Percentiles rank a stretch among this genome's conserved stretches.
These are phyloP conservation scores for Larimichthys crocea DNA, from an alignment of 2,113 vertebrate species.

Conservation along the genomic window DNA sequence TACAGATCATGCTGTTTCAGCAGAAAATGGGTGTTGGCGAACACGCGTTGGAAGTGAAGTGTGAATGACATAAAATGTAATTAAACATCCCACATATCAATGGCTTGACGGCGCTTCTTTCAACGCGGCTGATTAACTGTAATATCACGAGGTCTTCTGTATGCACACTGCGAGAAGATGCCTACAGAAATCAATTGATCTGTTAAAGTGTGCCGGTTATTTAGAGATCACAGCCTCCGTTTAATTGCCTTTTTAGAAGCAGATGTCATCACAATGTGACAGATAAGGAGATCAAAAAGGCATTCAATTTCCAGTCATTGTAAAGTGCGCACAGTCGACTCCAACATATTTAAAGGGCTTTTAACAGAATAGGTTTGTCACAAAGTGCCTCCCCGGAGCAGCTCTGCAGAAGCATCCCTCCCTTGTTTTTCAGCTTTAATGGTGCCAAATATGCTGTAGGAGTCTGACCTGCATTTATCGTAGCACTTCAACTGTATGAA, in stretches of 20 bases:
- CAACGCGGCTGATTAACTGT: conserved; percentile 63
- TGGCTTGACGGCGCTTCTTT: conserved; percentile 53
- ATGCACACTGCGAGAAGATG: conserved; percentile 41
- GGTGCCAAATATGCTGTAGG: conserved; percentile 25
- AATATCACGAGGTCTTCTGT: conserved; percentile 50
- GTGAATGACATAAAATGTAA: conserved; percentile 71
- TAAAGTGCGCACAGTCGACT: conserved; percentile 32
- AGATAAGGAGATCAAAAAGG: conserved; percentile 62
- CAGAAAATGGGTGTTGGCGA: conserved; percentile 41
- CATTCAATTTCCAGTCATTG: conserved; percentile 42
- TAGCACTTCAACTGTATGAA: conserved; percentile 22
- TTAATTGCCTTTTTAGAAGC: conserved; percentile 70
- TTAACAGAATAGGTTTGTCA: conserved; percentile 52
- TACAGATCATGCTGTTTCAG: conserved; percentile 34
- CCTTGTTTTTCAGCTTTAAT: conserved; percentile 54
- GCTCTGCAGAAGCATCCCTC: conserved; percentile 26
- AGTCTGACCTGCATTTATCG: conserved; percentile 60
- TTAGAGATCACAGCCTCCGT: conserved; percentile 62
- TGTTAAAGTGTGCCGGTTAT: conserved; percentile 68
- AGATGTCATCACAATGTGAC: conserved; percentile 72
- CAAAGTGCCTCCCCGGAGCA: conserved; percentile 40
- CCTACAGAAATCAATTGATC: conserved; percentile 74
- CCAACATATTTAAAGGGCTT: conserved; percentile 42
- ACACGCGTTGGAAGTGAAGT: conserved; percentile 31
- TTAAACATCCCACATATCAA: conserved; percentile 67